Conservation (phyloP, 64 coral and sea anemone genomes). For the Actinia equina region DNA sequence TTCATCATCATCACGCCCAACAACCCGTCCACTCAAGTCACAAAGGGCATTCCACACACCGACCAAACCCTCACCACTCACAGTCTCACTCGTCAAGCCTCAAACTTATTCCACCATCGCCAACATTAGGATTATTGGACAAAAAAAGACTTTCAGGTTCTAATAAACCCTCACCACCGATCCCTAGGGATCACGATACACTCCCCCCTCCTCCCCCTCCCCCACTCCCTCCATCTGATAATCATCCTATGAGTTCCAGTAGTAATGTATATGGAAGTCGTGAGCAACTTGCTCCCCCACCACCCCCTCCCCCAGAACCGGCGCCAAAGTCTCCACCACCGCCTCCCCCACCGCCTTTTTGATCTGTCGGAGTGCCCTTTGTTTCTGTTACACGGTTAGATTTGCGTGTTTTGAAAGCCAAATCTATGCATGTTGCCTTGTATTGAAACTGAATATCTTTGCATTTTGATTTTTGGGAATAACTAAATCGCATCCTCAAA, state of each 20-base stretch:
- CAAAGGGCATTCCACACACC: slow-evolving; percentile 48
- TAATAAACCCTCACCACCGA: not conserved
- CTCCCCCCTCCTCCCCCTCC: slow-evolving; percentile 81
- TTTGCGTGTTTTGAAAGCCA: too few species aligned
- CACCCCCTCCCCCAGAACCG: slow-evolving; percentile 68
- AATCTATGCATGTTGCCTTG: too few species aligned
- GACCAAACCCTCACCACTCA: slow-evolving; percentile 6
- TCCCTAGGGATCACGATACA: slow-evolving; percentile 12
- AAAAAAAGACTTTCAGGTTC: not conserved
- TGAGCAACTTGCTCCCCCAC: slow-evolving; percentile 24
- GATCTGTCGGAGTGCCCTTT: not conserved
- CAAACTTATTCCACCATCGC: slow-evolving; percentile 30
- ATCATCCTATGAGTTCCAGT: slow-evolving; percentile 14
- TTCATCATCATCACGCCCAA: slow-evolving; percentile 36
- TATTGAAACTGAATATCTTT: too few species aligned
- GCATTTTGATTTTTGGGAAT: too few species aligned
- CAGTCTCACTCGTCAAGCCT: not conserved
- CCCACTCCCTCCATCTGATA: slow-evolving; percentile 53
- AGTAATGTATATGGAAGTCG: not conserved
- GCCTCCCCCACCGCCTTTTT: slow-evolving; percentile 93
- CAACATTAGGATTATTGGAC: slow-evolving; percentile 23
- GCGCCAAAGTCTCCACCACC: slow-evolving; percentile 71
- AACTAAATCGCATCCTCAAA: too few species aligned
- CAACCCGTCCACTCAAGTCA: slow-evolving; percentile 55
- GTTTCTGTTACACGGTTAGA: too few species aligned